These are phyloP conservation scores for Spongilla lacustris DNA, from an alignment of 37 sponge, comb jelly and placozoan species.

Conservation along the genomic window DNA sequence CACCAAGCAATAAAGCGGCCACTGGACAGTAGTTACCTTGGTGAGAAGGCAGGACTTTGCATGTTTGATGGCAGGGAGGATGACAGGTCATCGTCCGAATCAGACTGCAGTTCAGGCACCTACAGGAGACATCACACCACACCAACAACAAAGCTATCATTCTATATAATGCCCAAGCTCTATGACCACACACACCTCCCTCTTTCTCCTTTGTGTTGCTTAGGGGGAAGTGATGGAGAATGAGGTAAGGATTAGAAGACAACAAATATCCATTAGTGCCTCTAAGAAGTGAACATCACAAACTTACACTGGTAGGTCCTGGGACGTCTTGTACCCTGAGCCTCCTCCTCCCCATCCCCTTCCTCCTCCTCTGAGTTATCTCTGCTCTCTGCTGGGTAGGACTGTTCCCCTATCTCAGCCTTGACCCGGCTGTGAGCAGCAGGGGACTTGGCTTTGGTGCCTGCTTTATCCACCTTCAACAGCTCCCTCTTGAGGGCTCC, in stretches of 20 bases:
- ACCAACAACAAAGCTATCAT: background rate
- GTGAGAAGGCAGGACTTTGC: conserved; percentile 67
- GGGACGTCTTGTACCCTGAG: background rate
- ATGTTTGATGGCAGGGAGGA: conserved; percentile 52
- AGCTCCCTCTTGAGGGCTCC: background rate
- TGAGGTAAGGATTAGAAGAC: background rate
- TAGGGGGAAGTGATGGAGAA: background rate
- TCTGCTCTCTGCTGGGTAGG: background rate
- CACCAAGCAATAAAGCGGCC: too few relatives aligned
- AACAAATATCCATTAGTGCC: background rate
- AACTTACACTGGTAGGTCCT: background rate
- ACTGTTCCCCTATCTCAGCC: background rate
- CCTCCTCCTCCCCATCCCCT: background rate
- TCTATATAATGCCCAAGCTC: too few relatives aligned
- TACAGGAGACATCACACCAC: background rate
- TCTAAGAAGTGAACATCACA: background rate
- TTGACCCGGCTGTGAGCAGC: background rate
- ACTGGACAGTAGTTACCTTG: conserved; percentile 37
- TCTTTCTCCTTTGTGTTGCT: conserved; percentile 1
- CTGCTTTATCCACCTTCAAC: background rate
- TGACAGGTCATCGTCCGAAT: conserved; percentile 52
- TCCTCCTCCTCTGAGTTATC: background rate
- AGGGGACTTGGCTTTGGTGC: background rate
- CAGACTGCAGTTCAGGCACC: conserved; percentile 16
- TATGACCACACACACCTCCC: conserved; percentile 3